Conservation (phyloP, 2,888 invertebrate species). For the Sinodicranocentrus sp. region DNA sequence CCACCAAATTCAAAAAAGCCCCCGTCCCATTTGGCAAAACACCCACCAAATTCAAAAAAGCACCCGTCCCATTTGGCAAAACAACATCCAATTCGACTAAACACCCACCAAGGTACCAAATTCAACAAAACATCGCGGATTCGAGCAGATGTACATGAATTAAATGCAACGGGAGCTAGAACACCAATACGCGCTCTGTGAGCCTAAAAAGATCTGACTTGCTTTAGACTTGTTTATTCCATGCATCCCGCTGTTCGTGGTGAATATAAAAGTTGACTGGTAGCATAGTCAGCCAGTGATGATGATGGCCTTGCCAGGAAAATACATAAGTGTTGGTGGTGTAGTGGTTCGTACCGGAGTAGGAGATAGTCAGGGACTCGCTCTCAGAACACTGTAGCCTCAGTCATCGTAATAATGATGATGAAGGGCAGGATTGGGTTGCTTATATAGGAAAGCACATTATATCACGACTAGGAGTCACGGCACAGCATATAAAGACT, state of each 20-base stretch:
- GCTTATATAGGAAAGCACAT: too few relatives aligned
- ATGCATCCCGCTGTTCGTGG: slow-evolving; percentile 67
- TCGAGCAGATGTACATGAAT: too few relatives aligned
- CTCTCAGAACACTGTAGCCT: slow-evolving; percentile 23
- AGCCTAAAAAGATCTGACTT: too few relatives aligned
- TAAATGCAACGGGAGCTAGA: too few relatives aligned
- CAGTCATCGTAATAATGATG: slow-evolving; percentile 29
- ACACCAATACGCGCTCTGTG: too few relatives aligned
- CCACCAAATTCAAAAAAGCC: too few relatives aligned
- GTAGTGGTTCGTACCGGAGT: slow-evolving; percentile 3
- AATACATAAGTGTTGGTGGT: slow-evolving; percentile 59
- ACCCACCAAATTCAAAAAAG: too few relatives aligned
- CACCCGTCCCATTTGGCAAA: too few relatives aligned
- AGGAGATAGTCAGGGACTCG: slow-evolving; percentile 33
- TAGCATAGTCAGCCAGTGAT: slow-evolving; percentile 53
- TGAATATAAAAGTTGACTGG: slow-evolving; percentile 49
- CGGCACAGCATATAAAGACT: not conserved
- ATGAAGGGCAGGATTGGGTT: slow-evolving; percentile 51
- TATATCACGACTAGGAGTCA: not conserved
- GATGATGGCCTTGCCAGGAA: slow-evolving; percentile 70
- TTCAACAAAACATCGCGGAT: too few relatives aligned
- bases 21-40: too few relatives aligned
- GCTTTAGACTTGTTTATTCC: slow-evolving; percentile 57
- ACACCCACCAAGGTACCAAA: too few relatives aligned
- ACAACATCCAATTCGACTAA: too few relatives aligned